These are phyloP conservation scores for Cloeon dipterum DNA, from an alignment of 2,888 invertebrate species.

Conservation along the genomic window DNA sequence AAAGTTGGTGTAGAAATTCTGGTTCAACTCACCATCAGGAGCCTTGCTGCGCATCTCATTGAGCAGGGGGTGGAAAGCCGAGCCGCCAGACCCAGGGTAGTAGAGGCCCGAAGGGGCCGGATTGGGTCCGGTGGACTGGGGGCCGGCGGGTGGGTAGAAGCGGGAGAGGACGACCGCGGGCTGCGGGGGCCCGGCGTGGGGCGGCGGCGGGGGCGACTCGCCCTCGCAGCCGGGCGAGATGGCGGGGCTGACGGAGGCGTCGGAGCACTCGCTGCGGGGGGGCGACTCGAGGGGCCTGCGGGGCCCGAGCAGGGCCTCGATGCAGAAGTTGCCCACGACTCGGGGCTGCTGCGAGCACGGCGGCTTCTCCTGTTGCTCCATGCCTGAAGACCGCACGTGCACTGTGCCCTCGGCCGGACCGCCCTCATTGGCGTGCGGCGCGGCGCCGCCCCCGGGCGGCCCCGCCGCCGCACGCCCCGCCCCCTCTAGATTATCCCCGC, in stretches of 20 bases:
- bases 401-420: not conserved
- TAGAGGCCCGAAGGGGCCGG: not conserved
- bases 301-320: not conserved
- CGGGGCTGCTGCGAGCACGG: not conserved
- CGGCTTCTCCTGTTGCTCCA: not conserved
- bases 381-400: not conserved
- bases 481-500: too few species aligned
- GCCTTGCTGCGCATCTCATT: not conserved
- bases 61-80: conserved; percentile 1
- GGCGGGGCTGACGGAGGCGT: not conserved
- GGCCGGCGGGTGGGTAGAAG: not conserved
- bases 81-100: not conserved
- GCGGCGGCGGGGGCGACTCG: not conserved
- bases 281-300: not conserved
- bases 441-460: not conserved
- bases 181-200: not conserved
- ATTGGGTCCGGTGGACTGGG: not conserved
- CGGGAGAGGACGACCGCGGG: conserved; percentile 1
- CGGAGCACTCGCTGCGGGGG: not conserved
- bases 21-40: too few species aligned
- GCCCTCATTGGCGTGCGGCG: not conserved
- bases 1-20: too few species aligned
- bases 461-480: not conserved
- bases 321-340: not conserved
- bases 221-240: not conserved